phyloP scores from a whole-genome alignment of 35 echinoderm and acorn worm species.

The Lytechinus pictus region DNA sequence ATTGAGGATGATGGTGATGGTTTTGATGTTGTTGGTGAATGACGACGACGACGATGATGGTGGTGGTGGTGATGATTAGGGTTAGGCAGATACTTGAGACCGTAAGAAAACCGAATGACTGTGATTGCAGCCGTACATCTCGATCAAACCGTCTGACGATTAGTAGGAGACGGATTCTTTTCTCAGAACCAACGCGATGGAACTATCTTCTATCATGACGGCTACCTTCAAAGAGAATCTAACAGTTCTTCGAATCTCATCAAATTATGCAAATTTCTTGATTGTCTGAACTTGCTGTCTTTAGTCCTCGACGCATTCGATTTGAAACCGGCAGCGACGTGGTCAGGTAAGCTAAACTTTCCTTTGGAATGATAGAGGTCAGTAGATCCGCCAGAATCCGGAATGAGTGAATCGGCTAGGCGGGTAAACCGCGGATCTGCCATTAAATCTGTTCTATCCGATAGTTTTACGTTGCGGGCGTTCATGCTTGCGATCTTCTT shows the following conservation, averaged over 20 bases:
- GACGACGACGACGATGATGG: too few species aligned
- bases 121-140: too few species aligned
- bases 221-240: not conserved
- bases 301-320: not conserved
- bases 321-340: not conserved
- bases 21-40: too few species aligned
- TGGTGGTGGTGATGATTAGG: too few species aligned
- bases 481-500: not conserved
- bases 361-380: constrained; percentile 29
- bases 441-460: constrained; percentile 13
- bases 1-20: too few species aligned
- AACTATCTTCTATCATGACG: not conserved
- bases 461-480: not conserved
- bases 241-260: constrained; percentile 51
- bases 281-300: constrained; percentile 44
- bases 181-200: not conserved
- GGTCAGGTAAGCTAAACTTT: constrained; percentile 31
- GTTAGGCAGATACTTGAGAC: too few species aligned
- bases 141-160: too few species aligned
- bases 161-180: too few species aligned
- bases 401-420: constrained; percentile 16
- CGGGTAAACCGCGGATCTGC: constrained; percentile 29
- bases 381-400: constrained; percentile 15
- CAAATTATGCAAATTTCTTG: constrained; percentile 33
- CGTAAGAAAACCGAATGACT: too few species aligned